Percentiles rank a stretch among this genome's conserved stretches.
Evolutionary conservation across 2,113 vertebrate species (phyloP).

Genomic region (Falco punctatus): DNA sequence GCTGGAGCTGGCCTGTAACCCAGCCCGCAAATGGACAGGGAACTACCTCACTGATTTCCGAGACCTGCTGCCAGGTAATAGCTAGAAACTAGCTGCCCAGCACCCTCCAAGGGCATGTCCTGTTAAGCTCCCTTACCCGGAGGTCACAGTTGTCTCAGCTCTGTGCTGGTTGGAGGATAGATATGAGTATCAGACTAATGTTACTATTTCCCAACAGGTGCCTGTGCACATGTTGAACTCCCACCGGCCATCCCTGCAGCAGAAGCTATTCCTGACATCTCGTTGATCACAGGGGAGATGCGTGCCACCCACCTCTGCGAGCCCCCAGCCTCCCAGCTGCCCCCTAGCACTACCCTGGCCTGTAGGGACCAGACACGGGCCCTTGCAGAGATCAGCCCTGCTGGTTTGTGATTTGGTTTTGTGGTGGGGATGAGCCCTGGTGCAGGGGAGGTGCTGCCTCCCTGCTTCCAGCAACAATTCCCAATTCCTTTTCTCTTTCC

Average conservation of each 20-base stretch:
- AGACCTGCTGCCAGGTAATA: slow-evolving; percentile 88
- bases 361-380: slow-evolving; percentile 77
- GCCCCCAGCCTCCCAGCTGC: background rate
- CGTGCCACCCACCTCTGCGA: slow-evolving; percentile 47
- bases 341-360: slow-evolving; percentile 68
- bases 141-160: rapidly evolving
- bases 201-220: slow-evolving; percentile 70
- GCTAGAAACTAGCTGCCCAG: background rate
- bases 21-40: slow-evolving; percentile 85
- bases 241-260: slow-evolving; percentile 62
- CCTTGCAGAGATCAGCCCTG: slow-evolving; percentile 81
- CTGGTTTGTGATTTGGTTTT: slow-evolving; percentile 73
- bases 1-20: slow-evolving; percentile 96
- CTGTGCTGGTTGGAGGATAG: rapidly evolving
- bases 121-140: background rate
- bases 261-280: slow-evolving; percentile 77
- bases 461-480: background rate
- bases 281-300: slow-evolving; percentile 89
- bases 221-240: slow-evolving; percentile 80
- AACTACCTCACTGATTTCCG: slow-evolving; percentile 89
- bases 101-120: rapidly evolving
- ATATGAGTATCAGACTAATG: rapidly evolving
- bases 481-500: background rate
- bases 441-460: background rate
- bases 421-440: background rate